These are phyloP conservation scores for Drosophila erecta DNA, from an alignment of 1,140 invertebrate species.

Conservation along the genomic window DNA sequence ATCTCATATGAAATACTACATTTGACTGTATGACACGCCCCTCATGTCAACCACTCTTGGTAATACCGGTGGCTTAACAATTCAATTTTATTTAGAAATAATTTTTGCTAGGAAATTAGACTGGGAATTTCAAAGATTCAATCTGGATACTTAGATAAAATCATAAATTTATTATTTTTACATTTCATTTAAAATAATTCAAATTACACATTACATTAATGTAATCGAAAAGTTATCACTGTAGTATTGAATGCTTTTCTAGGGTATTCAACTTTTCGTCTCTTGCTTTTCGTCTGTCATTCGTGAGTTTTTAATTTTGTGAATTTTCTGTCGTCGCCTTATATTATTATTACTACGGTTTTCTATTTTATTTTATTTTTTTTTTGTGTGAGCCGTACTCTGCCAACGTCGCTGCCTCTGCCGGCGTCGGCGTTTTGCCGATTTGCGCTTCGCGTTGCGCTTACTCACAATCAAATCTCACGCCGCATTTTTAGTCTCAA, in stretches of 20 bases:
- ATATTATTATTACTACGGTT: constrained; percentile 25
- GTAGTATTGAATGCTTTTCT: neutral
- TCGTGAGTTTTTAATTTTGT: constrained; percentile 50
- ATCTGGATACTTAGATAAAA: too few relatives aligned
- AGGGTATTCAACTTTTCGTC: neutral
- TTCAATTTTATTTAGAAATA: too few relatives aligned
- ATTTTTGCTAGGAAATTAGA: too few relatives aligned
- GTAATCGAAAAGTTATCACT: neutral
- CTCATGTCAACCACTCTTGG: neutral
- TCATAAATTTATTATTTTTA: neutral
- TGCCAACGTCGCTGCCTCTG: constrained; percentile 20
- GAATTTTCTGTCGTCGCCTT: constrained; percentile 28
- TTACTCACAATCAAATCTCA: constrained; percentile 84
- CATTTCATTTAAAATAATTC: too few relatives aligned
- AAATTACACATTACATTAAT: too few relatives aligned
- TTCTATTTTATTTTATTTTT: constrained; percentile 7
- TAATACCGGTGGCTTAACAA: neutral
- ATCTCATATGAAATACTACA: constrained; percentile 35
- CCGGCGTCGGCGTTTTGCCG: constrained; percentile 48
- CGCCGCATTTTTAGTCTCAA: constrained; percentile 84
- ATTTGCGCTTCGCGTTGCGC: constrained; percentile 66
- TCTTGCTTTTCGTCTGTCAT: constrained; percentile 7
- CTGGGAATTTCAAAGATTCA: too few relatives aligned
- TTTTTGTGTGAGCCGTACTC: constrained; percentile 8
- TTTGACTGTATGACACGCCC: constrained; percentile 1